Evolutionary conservation across 2,113 vertebrate species (phyloP).

Genomic region (Neolamprologus sp.): DNA sequence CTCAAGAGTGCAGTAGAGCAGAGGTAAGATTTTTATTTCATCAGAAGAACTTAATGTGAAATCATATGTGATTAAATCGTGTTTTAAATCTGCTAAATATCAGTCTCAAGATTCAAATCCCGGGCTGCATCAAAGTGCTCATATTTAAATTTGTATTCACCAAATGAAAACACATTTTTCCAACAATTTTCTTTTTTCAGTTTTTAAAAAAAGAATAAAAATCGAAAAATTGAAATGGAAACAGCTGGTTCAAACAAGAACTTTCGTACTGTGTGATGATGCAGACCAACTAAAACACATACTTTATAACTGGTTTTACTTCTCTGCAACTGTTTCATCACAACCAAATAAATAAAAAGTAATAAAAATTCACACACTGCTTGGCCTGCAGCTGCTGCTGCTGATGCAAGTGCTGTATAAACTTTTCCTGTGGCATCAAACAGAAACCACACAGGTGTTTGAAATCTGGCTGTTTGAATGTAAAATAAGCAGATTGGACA

Average conservation of each 20-base stretch:
- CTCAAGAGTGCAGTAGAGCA: constrained; percentile 86
- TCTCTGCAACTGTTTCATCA: background rate
- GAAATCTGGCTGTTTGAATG: background rate
- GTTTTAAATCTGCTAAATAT: background rate
- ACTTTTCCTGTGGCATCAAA: background rate
- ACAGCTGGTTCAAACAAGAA: background rate
- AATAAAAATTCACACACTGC: background rate
- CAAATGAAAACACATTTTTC: background rate
- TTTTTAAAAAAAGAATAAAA: no score
- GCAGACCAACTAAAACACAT: background rate
- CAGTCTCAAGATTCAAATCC: background rate
- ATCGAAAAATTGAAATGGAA: background rate
- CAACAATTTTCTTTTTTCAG: background rate
- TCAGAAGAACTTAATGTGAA: background rate
- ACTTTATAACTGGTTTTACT: background rate
- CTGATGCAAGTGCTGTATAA: background rate
- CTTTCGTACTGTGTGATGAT: background rate
- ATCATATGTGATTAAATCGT: background rate
- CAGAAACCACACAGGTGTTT: background rate
- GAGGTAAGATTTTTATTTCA: constrained; percentile 68
- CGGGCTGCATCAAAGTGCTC: background rate
- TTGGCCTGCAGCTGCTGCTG: background rate
- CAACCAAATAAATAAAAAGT: background rate
- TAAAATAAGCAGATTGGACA: background rate
- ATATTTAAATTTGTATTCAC: background rate